Base-by-base conservation (phyloP, 2,113 vertebrate species). In the Plectropomus leopardus region DNA sequence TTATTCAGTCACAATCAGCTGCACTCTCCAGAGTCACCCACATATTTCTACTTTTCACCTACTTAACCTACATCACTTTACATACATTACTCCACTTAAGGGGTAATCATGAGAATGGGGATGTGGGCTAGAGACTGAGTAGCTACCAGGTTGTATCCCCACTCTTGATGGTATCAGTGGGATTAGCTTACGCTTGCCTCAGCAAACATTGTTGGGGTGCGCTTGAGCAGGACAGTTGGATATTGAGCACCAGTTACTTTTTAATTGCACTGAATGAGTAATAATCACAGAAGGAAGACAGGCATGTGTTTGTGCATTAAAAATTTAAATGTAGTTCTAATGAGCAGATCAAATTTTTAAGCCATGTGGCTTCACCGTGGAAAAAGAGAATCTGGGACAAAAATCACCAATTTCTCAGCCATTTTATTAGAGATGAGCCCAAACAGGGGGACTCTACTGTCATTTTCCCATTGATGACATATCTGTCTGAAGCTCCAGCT, bases 341-440 rank as follows among this genome's bases (percentile, higher is more conserved):
- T 82, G 76, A 76, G 63, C 78, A 75, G 68, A 80, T 86, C 60
- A 67, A 24, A 34, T 71, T 7, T 67, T 55, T 68, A 65, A 51
- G 59, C 4, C 17, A 23, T 28, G 24, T 61, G 16, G 11, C 28
- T 13, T 10, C 57, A 57, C 28, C 3, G 17, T 26, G 13, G 21
- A 53, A 7, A 45, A 21, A 66, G 45, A 60, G 7, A 47, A 53
- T 54, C 21, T 28, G 21, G 15, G 32, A 67, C 59, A 15, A 17
- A 40, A 45, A 53, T 45, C 34, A 21, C 17, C 1, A 44, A 42
- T 32, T 63, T 34, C 16, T 19, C 21, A 58, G 45, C 71, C n/a
- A 28, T 42, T 54, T 53, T 40, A 23, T 40, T 30, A 7, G 51
- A 44, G 51, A 47, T 14, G 16, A 23, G 55, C 71, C 51, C 51